Base-by-base conservation (phyloP, 2,888 invertebrate species). In the Omphaloscelis lunosa region DNA sequence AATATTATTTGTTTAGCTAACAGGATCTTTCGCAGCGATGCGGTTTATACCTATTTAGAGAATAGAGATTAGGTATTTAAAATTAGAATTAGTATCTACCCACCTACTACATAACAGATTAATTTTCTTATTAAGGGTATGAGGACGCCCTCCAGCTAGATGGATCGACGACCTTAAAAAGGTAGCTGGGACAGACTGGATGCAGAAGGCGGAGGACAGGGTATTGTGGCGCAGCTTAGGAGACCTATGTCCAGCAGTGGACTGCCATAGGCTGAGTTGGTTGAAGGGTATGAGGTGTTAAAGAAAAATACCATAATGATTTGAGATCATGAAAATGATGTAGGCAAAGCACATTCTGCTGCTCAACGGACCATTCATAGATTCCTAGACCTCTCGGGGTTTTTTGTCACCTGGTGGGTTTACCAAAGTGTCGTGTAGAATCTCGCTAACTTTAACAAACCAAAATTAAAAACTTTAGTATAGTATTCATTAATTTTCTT, bases 1-100 rank as follows among this genome's bases (percentile, higher is more conserved):
- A 12, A 69, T 83, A 53, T 74, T 81, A 79, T 84, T 80, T 75
- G 48, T 72, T 72, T 68, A 70, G 41, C 34, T 29, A 82, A 66
- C 62, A 72, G 53, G 56, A 74, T 69, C 34, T 70, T 17, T 23
- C 23, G 48, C 27, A n/a, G 34, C 39, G 56, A 73, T 76, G 63
- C 29, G 17, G 65, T 67, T 67, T 61, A 39, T 66, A 34, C 34
- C 34, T 34, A 58, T 63, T 53, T 20, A n/a, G 20, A 82, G 17
- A 53, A 34, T 1, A 27, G 9, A 34, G 0, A 53, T n/a, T 41
- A 34, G 20, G 1, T 48, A 48, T 56, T 78, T 23, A 23, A 48
- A 77, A 66, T 51, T 29, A 23, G 20, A 61, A 34, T 61, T n/a
- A 29, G 20, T 76, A 29, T 0, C 41, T 11, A 34, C 5, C 2